These are phyloP conservation scores for Notothenia coriiceps DNA, from an alignment of 2,113 vertebrate genomes.

Conservation along the genomic window DNA sequence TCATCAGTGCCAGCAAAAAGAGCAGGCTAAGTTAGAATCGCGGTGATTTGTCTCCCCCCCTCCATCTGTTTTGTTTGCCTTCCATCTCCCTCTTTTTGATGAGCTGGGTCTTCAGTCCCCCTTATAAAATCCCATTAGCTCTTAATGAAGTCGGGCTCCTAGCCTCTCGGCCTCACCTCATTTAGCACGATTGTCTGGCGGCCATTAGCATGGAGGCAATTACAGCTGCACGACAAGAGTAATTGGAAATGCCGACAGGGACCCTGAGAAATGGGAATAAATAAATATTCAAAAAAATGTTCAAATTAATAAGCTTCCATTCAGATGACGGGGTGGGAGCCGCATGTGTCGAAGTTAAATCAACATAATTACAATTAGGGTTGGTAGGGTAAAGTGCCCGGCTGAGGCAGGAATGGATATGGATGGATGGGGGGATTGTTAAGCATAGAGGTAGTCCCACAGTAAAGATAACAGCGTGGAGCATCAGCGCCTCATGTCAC, in stretches of 20 bases:
- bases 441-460: constrained; percentile 66
- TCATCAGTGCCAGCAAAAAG: constrained; percentile 47
- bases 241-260: constrained; percentile 99
- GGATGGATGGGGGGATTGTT: constrained; percentile 66
- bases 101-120: constrained; percentile 87
- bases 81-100: constrained; percentile 87
- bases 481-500: constrained; percentile 35
- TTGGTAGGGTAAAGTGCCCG: constrained; percentile 81
- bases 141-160: constrained; percentile 99
- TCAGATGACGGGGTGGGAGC: constrained; percentile 79
- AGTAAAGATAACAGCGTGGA: constrained; percentile 55
- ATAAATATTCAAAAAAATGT: constrained; percentile 93
- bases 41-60: constrained; percentile 78
- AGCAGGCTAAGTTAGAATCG: constrained; percentile 70
- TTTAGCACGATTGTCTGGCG: constrained; percentile 99
- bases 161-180: constrained; percentile 99
- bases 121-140: constrained; percentile 99
- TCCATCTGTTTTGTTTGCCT: constrained; percentile 88
- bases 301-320: constrained; percentile 99
- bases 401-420: constrained; percentile 72
- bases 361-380: constrained; percentile 99
- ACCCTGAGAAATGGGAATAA: constrained; percentile 98
- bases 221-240: constrained; percentile 99
- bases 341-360: constrained; percentile 94
- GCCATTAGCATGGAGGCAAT: constrained; percentile 99